Evolutionary conservation across 1,140 invertebrate species (phyloP).

Genomic region (Calephelis virginiensis): DNA sequence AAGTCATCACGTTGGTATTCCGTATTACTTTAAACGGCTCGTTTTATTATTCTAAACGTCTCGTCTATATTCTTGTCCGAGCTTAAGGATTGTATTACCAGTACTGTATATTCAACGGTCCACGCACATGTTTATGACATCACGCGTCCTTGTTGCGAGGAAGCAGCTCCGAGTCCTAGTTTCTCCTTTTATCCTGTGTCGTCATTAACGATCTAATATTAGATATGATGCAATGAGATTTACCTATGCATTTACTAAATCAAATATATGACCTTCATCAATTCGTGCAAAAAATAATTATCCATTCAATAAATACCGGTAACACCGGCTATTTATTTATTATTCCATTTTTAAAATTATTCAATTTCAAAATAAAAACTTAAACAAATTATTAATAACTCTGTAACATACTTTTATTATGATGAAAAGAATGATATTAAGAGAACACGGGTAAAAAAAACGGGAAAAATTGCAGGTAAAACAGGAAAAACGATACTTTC

Average conservation of each 20-base stretch:
- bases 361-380: too few relatives aligned
- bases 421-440: too few relatives aligned
- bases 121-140: constrained; percentile 59
- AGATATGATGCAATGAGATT: constrained; percentile 24
- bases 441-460: too few relatives aligned
- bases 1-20: too few relatives aligned
- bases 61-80: neutral
- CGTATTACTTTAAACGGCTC: neutral
- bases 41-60: neutral
- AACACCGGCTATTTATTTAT: too few relatives aligned
- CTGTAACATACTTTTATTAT: too few relatives aligned
- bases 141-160: constrained; percentile 71
- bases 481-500: too few relatives aligned
- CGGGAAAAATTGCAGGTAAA: too few relatives aligned
- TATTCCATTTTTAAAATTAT: too few relatives aligned
- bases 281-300: too few relatives aligned
- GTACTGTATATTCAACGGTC: constrained; percentile 49
- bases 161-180: constrained; percentile 66
- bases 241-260: neutral
- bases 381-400: too few relatives aligned
- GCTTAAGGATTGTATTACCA: constrained; percentile 19
- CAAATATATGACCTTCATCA: neutral
- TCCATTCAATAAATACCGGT: too few relatives aligned
- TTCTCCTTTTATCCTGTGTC: constrained; percentile 69
- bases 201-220: constrained; percentile 62